Percentiles rank a stretch among this genome's conserved stretches.
Conservation (phyloP, 2,797 vertebrate genomes). For the Micropoecilia bifurca region DNA sequence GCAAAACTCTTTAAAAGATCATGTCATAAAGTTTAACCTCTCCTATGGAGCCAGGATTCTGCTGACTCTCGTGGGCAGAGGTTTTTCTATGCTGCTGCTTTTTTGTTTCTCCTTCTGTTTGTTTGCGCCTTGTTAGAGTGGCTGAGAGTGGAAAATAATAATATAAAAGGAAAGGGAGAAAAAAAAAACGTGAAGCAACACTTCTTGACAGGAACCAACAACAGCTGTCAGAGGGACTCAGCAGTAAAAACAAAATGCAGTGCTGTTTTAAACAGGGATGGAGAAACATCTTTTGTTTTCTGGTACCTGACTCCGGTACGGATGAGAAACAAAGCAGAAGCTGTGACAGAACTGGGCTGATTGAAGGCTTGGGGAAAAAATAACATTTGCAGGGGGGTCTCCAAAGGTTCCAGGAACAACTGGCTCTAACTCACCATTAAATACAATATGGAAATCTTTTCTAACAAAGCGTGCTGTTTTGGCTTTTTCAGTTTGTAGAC, state of each 20-base stretch:
- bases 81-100: slow-evolving; percentile 32
- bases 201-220: slow-evolving; percentile 75
- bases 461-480: slow-evolving; percentile 26
- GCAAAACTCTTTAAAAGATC: slow-evolving; percentile 37
- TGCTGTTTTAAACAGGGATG: slow-evolving; percentile 49
- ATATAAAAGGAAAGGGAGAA: neutral
- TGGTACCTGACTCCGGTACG: slow-evolving; percentile 66
- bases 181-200: slow-evolving; percentile 49
- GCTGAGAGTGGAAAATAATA: slow-evolving; percentile 51
- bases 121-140: slow-evolving; percentile 66
- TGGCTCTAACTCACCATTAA: slow-evolving; percentile 44
- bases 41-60: slow-evolving; percentile 25
- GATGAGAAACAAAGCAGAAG: slow-evolving; percentile 63
- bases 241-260: slow-evolving; percentile 68
- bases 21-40: slow-evolving; percentile 65
- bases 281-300: slow-evolving; percentile 56
- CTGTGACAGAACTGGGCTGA: slow-evolving; percentile 78
- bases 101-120: slow-evolving; percentile 55
- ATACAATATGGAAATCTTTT: slow-evolving; percentile 27
- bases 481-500: slow-evolving; percentile 7
- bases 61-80: slow-evolving; percentile 58
- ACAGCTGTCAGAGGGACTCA: slow-evolving; percentile 76
- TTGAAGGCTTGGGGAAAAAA: slow-evolving; percentile 71
- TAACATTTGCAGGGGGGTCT: slow-evolving; percentile 61
- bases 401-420: slow-evolving; percentile 53